These are phyloP conservation scores for Hybos culiciformis DNA, from an alignment of 2,888 invertebrate species.

Conservation along the genomic window DNA sequence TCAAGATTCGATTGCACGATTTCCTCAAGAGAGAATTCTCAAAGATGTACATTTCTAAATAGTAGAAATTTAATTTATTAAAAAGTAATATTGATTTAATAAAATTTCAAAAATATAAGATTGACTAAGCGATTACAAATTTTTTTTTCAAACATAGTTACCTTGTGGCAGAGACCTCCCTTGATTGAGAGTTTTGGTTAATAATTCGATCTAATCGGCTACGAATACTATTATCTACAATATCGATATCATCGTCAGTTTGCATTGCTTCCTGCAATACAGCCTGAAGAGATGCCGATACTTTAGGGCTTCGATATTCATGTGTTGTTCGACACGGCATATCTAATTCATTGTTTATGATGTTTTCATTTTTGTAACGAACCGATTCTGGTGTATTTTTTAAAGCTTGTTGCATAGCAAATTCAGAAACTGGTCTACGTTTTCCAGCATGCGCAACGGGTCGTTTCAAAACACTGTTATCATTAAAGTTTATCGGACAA, in stretches of 20 bases:
- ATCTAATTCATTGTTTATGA: slow-evolving; percentile 33
- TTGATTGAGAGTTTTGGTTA: slow-evolving; percentile 27
- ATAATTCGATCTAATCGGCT: slow-evolving; percentile 34
- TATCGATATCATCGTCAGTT: slow-evolving; percentile 35
- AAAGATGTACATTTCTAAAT: too few species aligned
- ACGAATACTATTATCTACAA: slow-evolving; percentile 31
- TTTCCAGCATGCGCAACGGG: slow-evolving; percentile 50
- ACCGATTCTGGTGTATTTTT: slow-evolving; percentile 24
- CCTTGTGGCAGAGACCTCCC: slow-evolving; percentile 2
- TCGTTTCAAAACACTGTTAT: slow-evolving; percentile 37
- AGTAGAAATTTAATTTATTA: too few species aligned
- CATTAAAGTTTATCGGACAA: slow-evolving; percentile 32
- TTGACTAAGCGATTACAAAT: slow-evolving; percentile 6
- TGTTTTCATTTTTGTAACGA: slow-evolving; percentile 34
- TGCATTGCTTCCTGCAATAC: slow-evolving; percentile 36
- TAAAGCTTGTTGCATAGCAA: slow-evolving; percentile 38
- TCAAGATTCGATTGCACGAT: too few species aligned
- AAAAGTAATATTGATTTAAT: slow-evolving; percentile 26
- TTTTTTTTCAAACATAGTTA: background rate
- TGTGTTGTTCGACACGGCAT: slow-evolving; percentile 37
- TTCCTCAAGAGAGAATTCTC: too few species aligned
- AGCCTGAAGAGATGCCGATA: slow-evolving; percentile 35
- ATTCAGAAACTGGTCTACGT: slow-evolving; percentile 48
- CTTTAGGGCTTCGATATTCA: slow-evolving; percentile 34
- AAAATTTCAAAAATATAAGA: slow-evolving; percentile 20